A percentile compares a stretch with the other conserved stretches of the same genome.
These are phyloP conservation scores for Prinia subflava DNA, from an alignment of 2,113 vertebrate species.

Conservation along the genomic window DNA sequence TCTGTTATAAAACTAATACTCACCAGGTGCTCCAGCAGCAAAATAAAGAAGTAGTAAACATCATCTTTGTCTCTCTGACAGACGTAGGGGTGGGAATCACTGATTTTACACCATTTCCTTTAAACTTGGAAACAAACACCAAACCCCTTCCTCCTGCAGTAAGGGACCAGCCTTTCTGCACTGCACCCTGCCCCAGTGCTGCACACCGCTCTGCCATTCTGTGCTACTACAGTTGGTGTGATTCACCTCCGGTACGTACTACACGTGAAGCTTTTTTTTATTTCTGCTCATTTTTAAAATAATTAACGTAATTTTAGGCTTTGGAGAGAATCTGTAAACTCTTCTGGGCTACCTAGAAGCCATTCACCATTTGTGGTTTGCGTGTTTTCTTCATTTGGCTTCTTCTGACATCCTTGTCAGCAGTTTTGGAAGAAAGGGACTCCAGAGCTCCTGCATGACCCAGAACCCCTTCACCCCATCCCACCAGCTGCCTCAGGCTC, in stretches of 20 bases:
- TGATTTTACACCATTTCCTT: not conserved
- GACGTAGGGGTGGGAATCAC: not conserved
- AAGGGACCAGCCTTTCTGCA: not conserved
- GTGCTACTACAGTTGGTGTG: not conserved
- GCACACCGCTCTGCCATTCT: not conserved
- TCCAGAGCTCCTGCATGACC: not conserved
- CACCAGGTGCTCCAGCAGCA: not conserved
- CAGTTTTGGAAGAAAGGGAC: not conserved
- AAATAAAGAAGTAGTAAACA: not conserved
- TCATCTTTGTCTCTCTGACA: not conserved
- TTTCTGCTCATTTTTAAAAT: not conserved
- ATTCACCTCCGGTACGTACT: not conserved
- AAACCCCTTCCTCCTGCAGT: not conserved
- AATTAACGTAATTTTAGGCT: not conserved
- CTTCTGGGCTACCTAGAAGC: not conserved
- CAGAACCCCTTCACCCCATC: not conserved
- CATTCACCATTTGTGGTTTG: not conserved
- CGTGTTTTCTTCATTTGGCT: not conserved
- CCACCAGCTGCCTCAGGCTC: not conserved
- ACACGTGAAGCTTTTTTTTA: accelerated
- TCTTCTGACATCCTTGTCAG: not conserved
- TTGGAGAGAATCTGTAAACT: not conserved
- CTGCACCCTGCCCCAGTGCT: not conserved
- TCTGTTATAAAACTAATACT: not conserved
- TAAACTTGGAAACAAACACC: not conserved